Evolutionary conservation across 2,797 vertebrate genomes (phyloP), one percentile per base, ranked within the genome.

Genomic region (Emys orbicularis): DNA sequence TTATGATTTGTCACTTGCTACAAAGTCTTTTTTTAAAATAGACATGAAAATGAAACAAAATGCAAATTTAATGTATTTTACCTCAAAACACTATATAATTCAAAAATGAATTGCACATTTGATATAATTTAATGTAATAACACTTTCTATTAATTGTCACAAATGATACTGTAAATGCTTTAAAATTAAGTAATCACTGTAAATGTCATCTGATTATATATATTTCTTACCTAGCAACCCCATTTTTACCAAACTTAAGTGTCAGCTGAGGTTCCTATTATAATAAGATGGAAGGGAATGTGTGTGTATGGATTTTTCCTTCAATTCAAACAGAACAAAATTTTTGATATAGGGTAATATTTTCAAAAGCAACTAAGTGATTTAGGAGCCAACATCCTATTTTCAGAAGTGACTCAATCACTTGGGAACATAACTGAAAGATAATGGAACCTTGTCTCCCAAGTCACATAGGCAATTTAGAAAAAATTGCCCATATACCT

Each of bases 101-200:
- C 9, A 91, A 93, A 92, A 97, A 86, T 34, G 0, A 89, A 87
- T 83, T 74, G 47, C 34, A 93, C 93, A 92, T 89, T 37, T 54
- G 5, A 85, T 87, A 27, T 72, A 87, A 92, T 96, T 91, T 85
- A 92, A 95, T 80, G 50, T 79, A 94, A 94, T 91, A 86, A 44
- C 68, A 86, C 50, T 86, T 92, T 86, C 77, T 44, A 93, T 93
- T 93, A 93, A 89, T 89, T 91, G 47, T 57, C 79, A 88, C 41
- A 91, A 95, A 96, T 93, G 90, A 82, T 31, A 86, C 37, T 61
- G 16, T 96, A 94, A 97, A 94, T 94, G 61, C 49, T 94, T 97
- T 91, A 91, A 95, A 94, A 96, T 97, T 89, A 95, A 96, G 80
- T 93, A 96, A 95, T 97, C 57, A 89, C 54, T 76, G 7, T 87